Percentiles rank a stretch among this genome's conserved stretches.
Conservation (phyloP, 2,797 vertebrate genomes). For the Zonotrichia albicollis region DNA sequence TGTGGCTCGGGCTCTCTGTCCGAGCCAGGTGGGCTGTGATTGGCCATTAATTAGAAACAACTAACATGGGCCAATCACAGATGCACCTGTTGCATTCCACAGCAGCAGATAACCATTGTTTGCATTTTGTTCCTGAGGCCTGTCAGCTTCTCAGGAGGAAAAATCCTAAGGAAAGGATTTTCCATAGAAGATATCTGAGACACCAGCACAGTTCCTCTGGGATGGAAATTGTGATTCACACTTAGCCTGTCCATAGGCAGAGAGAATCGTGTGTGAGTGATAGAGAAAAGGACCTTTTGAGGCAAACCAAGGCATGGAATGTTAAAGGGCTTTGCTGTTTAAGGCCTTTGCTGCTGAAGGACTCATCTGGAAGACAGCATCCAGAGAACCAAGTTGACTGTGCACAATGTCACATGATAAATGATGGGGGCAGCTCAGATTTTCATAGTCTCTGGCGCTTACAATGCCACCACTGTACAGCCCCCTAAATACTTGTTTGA, state of each 20-base stretch:
- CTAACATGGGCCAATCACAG: too few relatives aligned
- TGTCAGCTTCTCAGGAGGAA: too few relatives aligned
- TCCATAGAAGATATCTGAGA: too few relatives aligned
- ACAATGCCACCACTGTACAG: not conserved
- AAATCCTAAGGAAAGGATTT: too few relatives aligned
- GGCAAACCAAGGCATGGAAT: not conserved
- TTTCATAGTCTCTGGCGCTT: not conserved
- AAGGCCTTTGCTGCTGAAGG: not conserved
- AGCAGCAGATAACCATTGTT: too few relatives aligned
- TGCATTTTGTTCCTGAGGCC: too few relatives aligned
- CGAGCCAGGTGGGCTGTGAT: too few relatives aligned
- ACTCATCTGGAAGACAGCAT: not conserved
- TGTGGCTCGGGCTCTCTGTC: too few relatives aligned
- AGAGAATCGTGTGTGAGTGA: not conserved
- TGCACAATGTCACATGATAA: not conserved
- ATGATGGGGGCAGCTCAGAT: not conserved
- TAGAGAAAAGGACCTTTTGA: not conserved
- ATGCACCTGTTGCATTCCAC: too few relatives aligned
- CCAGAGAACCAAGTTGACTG: not conserved
- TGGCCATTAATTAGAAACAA: too few relatives aligned
- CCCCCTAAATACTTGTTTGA: not conserved
- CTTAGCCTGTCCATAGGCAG: not conserved
- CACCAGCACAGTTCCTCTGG: not conserved
- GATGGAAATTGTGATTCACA: not conserved
- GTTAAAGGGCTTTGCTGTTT: not conserved